Evolutionary conservation across 1,140 invertebrate genomes (phyloP).

Genomic region (Sycophaga agraensis): DNA sequence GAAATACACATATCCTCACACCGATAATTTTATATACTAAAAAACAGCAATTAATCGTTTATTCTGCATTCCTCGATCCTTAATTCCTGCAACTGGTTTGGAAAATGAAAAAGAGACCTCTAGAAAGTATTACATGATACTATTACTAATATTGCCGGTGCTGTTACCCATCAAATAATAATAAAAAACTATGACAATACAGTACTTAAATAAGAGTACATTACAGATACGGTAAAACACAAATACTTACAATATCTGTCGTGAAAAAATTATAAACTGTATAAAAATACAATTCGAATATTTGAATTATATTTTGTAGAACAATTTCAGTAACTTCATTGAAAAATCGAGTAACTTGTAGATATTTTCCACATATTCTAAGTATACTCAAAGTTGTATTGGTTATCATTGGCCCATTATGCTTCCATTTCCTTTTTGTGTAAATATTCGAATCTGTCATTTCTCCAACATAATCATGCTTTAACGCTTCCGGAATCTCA

Average conservation of each 20-base stretch:
- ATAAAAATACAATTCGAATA: conserved; percentile 95
- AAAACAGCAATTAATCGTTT: too few relatives aligned
- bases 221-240: too few relatives aligned
- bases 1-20: too few relatives aligned
- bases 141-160: too few relatives aligned
- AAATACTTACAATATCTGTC: conserved; percentile 68
- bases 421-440: conserved; percentile 53
- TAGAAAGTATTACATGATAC: too few relatives aligned
- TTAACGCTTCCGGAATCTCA: conserved; percentile 70
- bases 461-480: conserved; percentile 71
- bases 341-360: conserved; percentile 91
- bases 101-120: too few relatives aligned
- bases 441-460: not conserved
- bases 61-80: too few relatives aligned
- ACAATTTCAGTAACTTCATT: conserved; percentile 91
- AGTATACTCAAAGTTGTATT: conserved; percentile 93
- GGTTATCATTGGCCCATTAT: conserved; percentile 69
- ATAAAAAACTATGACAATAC: too few relatives aligned
- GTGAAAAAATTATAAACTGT: conserved; percentile 89
- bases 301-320: conserved; percentile 84
- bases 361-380: conserved; percentile 86
- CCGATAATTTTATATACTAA: too few relatives aligned
- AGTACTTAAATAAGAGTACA: too few relatives aligned
- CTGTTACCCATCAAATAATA: too few relatives aligned
- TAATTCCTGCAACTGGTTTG: too few relatives aligned